A percentile compares a stretch with the other conserved stretches of the same genome.
Conservation (phyloP, 2,797 vertebrate species). For the Mormyrops boulengeri region DNA sequence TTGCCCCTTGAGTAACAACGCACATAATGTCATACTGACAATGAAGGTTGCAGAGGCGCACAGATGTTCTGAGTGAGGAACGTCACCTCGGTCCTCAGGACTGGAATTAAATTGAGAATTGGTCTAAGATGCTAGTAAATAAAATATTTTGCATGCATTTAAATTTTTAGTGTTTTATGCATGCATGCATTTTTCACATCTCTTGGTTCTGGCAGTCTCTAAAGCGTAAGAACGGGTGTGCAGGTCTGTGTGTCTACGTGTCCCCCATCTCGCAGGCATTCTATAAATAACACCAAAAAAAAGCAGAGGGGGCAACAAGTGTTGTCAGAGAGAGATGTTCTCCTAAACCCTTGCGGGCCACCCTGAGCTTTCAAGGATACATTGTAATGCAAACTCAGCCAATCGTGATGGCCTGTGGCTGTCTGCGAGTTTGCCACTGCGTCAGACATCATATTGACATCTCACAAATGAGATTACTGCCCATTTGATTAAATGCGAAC, state of each 20-base stretch:
- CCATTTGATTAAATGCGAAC: conserved; percentile 36
- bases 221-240: neutral
- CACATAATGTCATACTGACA: neutral
- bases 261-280: neutral
- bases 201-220: neutral
- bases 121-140: neutral
- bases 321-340: neutral
- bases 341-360: neutral
- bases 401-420: conserved; percentile 22
- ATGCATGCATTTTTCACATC: neutral
- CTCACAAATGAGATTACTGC: conserved; percentile 40
- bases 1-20: neutral
- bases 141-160: neutral
- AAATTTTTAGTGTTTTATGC: neutral
- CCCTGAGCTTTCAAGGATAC: conserved; percentile 12
- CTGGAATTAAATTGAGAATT: neutral
- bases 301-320: neutral
- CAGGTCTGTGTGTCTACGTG: conserved; percentile 20
- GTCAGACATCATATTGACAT: conserved; percentile 47
- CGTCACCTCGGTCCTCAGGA: neutral
- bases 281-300: neutral
- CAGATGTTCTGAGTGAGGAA: neutral
- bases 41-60: neutral
- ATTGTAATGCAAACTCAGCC: conserved; percentile 27
- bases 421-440: conserved; percentile 32